phyloP scores from a whole-genome alignment of 2,888 invertebrate species.

The Plusia festucae region DNA sequence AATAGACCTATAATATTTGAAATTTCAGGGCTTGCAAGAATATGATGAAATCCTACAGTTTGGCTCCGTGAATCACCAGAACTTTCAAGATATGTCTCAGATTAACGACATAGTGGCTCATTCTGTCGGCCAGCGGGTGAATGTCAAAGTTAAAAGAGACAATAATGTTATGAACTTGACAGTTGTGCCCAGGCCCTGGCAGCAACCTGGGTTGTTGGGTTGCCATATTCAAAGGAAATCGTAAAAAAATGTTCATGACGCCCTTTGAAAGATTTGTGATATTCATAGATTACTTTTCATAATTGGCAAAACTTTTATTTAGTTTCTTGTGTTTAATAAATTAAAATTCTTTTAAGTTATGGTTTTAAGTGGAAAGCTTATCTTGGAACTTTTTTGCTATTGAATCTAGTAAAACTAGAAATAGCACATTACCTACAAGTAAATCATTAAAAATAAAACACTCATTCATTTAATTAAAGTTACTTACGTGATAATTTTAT shows the following conservation, averaged over 20 bases:
- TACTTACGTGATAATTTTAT: no score
- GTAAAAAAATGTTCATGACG: slow-evolving; percentile 9
- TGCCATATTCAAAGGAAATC: slow-evolving; percentile 74
- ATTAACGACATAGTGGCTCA: slow-evolving; percentile 92
- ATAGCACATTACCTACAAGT: background rate
- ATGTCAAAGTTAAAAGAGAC: slow-evolving; percentile 85
- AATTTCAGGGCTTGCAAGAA: slow-evolving; percentile 91
- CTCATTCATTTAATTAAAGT: no score
- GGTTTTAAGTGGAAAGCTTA: background rate
- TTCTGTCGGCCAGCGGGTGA: slow-evolving; percentile 89
- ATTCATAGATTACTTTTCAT: background rate
- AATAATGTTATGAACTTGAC: slow-evolving; percentile 85
- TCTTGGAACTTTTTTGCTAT: background rate
- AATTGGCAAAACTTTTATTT: background rate
- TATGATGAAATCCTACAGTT: slow-evolving; percentile 93
- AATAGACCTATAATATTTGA: background rate
- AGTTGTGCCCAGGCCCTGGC: slow-evolving; percentile 93
- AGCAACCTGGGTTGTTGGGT: slow-evolving; percentile 93
- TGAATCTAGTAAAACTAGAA: slow-evolving; percentile 1
- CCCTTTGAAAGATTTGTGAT: background rate
- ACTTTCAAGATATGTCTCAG: slow-evolving; percentile 92
- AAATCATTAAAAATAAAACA: background rate
- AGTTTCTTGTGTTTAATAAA: background rate
- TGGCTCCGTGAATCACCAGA: slow-evolving; percentile 92
- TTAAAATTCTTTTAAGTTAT: background rate